Evolutionary conservation across 2,888 invertebrate species (phyloP).

Genomic region (Neoascia interrupta): DNA sequence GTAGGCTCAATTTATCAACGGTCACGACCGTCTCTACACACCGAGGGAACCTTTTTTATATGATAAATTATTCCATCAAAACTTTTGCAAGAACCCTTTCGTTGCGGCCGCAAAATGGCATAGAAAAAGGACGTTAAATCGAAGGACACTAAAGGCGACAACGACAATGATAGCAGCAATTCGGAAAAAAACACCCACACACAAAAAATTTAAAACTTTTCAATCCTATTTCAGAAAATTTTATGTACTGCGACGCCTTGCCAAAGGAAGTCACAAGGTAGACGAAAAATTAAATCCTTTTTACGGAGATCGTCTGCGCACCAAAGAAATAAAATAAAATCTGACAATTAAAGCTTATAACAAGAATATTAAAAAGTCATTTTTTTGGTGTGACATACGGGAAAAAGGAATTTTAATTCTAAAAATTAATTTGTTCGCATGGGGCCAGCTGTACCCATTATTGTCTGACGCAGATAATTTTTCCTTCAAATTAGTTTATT

Average conservation of each 20-base stretch:
- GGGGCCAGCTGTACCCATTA: too few species aligned
- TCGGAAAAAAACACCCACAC: too few species aligned
- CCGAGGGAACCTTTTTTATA: not conserved
- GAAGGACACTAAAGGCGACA: not conserved
- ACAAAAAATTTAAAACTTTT: too few species aligned
- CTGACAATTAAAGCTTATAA: too few species aligned
- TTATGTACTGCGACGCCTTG: not conserved
- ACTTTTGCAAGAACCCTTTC: conserved; percentile 3
- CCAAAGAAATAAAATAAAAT: too few species aligned
- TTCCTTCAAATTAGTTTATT: too few species aligned
- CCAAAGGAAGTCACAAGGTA: not conserved
- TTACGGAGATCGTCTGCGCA: not conserved
- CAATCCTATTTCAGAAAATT: too few species aligned
- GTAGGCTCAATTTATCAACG: not conserved
- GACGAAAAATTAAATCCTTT: not conserved
- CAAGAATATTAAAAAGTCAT: too few species aligned
- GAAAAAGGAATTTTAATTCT: too few species aligned
- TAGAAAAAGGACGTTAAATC: not conserved
- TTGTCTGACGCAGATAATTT: too few species aligned
- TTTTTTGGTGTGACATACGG: too few species aligned
- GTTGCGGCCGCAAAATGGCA: not conserved
- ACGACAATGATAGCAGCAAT: not conserved
- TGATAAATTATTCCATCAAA: conserved; percentile 21
- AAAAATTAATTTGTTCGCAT: too few species aligned
- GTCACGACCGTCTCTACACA: not conserved